Evolutionary conservation across 2,113 vertebrate genomes (phyloP).

Genomic region (Eupsittula cactorum): DNA sequence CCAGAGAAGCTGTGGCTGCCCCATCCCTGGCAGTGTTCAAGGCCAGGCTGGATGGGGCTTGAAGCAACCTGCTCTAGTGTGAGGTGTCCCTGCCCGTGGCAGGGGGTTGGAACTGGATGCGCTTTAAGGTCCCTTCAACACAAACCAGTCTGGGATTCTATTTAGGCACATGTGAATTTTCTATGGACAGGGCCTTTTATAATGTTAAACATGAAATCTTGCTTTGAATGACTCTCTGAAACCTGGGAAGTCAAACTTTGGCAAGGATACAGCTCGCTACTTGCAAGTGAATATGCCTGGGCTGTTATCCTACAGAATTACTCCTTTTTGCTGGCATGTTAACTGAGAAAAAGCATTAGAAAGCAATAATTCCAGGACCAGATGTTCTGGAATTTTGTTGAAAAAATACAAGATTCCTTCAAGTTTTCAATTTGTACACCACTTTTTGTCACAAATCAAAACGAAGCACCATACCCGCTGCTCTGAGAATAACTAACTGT

Average conservation of each 20-base stretch:
- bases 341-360: not conserved
- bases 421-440: not conserved
- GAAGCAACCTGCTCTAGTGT: not conserved
- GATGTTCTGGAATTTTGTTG: not conserved
- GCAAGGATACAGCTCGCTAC: not conserved
- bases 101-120: no score
- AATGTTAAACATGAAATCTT: not conserved
- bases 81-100: not conserved
- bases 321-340: not conserved
- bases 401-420: not conserved
- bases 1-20: no score
- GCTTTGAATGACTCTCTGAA: not conserved
- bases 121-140: not conserved
- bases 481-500: not conserved
- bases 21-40: not conserved
- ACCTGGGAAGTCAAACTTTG: not conserved
- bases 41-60: not conserved
- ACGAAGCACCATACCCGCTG: not conserved
- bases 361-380: not conserved
- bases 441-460: not conserved
- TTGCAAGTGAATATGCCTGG: not conserved
- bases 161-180: not conserved
- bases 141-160: not conserved
- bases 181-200: not conserved
- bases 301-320: not conserved